Evolutionary conservation across 2,797 vertebrate genomes (phyloP), one percentile per base, ranked within the genome.

Genomic region (Kryptolebias ocellatus): DNA sequence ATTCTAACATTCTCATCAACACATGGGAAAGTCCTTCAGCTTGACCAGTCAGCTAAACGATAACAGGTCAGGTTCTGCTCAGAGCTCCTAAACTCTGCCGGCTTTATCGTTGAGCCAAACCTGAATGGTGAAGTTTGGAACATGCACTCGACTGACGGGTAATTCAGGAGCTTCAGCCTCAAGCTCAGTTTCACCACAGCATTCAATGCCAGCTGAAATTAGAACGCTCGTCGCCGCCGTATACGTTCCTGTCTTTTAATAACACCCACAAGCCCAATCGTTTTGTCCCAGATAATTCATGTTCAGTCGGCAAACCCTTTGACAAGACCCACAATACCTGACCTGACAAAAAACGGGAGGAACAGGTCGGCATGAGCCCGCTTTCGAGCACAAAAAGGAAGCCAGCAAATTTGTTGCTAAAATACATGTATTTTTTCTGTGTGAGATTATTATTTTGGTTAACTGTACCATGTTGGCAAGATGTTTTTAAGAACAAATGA

Each of bases 121-220:
- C 34, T 71, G 37, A 70, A 60, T 20, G 56, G 28, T 64, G 39
- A 78, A 28, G 28, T 27, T n/a, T 31, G 37, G 34, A 58, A 29
- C 0, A 0, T 37, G 5, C 31, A 55, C 47, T 27, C 20, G 59
- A 77, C 10, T 39, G 34, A 72, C 56, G 7, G 51, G 54, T 64
- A 60, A 52, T 68, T 56, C 60, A 65, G 50, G 66, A 55, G 11
- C 24, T 57, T 64, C 34, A 45, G 20, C 24, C 31, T 72, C 39
- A 50, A 31, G 1, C 16, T 66, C 64, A 45, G 39, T 16, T 61
- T 62, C 42, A 42, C 12, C 9, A 18, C 28, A 70, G 12, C 17
- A 47, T 24, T 49, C 17, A 57, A 8, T 0, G 8, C 17, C 52
- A 66, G 34, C 18, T 49, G n/a, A 2, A 60, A 29, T 64, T 12